Base-by-base conservation (phyloP, 2,797 vertebrate species). In the Hipposideros larvatus region DNA sequence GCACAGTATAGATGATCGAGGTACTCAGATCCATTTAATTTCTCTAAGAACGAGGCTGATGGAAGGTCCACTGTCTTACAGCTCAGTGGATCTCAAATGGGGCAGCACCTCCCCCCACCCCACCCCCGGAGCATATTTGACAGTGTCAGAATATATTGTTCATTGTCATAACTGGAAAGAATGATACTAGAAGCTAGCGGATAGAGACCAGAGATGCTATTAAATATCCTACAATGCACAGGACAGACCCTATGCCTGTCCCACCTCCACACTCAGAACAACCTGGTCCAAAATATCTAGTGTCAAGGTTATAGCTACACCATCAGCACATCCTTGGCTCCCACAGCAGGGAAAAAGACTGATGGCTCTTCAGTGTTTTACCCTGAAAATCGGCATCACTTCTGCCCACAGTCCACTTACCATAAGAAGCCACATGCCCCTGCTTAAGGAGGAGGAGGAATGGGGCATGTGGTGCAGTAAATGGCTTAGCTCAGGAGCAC, bases 61-160 rank as follows among this genome's bases (percentile, higher is more conserved):
- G 5, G 18, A n/a, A 24, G 8, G 6, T 66, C 22, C 15, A 53
- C 18, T 11, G 15, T 68, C 51, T 57, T 55, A 1, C 37, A 93
- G 7, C 34, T 78, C 0, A 14, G 11, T 71, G 21, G 4, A 55
- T 59, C 18, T 74, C 46, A 15, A 59, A 51, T 43, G 2, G 7
- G 55, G 0, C 4, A 82, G 0, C 24, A 8, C 34, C n/a, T 7
- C 19, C 14, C 14, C 14, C 13, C 48, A 0, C 14, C 48, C 14
- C 48, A 14, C 48, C 48, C 34, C 5, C 11, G 68, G 2, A 31
- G 26, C 3, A 22, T 13, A 22, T 21, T 63, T 74, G 26, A 0
- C 31, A 53, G 13, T 84, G 31, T 34, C 18, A 84, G 24, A 71
- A 57, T 31, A 21, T 37, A 57, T 19, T 26, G 24, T 28, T 37